Conservation (phyloP, 2,113 vertebrate genomes). For the Pygoscelis antarcticus region DNA sequence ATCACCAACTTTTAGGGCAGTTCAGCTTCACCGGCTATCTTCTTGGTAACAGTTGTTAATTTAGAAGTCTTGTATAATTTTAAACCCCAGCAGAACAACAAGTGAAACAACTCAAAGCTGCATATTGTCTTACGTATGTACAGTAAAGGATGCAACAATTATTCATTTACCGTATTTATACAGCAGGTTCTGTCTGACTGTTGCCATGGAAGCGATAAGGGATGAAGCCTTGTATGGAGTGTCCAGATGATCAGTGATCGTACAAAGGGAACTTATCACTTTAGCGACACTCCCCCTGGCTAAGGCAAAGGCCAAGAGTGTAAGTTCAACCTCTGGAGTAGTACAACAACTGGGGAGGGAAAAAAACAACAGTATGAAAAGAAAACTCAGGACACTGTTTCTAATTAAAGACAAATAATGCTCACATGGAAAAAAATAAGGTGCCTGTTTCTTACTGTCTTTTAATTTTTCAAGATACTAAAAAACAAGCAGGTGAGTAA, state of each 20-base stretch:
- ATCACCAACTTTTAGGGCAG: neutral
- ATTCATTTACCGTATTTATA: conserved; percentile 88
- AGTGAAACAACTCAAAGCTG: neutral
- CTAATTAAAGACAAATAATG: neutral
- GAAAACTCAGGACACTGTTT: neutral
- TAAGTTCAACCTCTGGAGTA: conserved; percentile 91
- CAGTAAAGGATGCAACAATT: neutral
- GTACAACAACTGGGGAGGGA: conserved; percentile 81
- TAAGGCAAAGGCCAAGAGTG: conserved; percentile 92
- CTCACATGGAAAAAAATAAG: neutral
- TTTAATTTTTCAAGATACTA: neutral
- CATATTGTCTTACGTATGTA: rapidly evolving
- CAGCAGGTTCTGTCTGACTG: conserved; percentile 88
- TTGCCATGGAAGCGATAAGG: conserved; percentile 89
- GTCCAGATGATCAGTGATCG: conserved; percentile 85
- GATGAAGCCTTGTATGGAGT: conserved; percentile 84
- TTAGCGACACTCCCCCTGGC: conserved; percentile 93
- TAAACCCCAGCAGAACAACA: neutral
- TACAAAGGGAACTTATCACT: conserved; percentile 87
- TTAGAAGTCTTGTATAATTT: neutral
- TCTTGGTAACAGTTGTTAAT: neutral
- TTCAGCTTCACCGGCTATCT: neutral
- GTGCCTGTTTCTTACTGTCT: neutral
- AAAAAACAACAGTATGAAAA: neutral
- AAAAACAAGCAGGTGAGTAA: neutral